A percentile compares a stretch with the other conserved stretches of the same genome.
Conservation (phyloP, 2,797 vertebrate species). For the Capromys pilorides region DNA sequence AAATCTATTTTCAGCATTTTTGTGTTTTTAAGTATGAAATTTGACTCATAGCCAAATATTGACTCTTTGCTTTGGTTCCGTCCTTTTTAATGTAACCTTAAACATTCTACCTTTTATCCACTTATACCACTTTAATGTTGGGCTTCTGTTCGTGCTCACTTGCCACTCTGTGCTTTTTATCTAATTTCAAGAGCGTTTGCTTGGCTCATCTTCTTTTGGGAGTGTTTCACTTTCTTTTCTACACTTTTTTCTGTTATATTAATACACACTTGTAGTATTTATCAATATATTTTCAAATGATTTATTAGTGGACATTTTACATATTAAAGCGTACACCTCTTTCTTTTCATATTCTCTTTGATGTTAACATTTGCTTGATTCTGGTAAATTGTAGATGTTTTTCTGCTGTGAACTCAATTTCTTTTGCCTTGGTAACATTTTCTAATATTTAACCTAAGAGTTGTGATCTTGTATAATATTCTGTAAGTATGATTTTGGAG, state of each 20-base stretch:
- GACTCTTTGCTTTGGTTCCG: not conserved
- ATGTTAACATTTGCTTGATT: not conserved
- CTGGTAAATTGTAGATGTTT: not conserved
- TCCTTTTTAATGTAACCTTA: not conserved
- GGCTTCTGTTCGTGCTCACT: not conserved
- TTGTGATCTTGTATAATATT: not conserved
- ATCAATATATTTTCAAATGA: not conserved
- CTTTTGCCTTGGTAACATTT: not conserved
- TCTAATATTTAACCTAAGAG: not conserved
- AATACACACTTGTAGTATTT: no score
- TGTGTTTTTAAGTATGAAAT: not conserved
- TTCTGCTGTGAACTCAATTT: not conserved
- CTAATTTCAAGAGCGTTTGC: not conserved
- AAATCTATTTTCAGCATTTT: not conserved
- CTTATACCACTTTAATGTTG: not conserved
- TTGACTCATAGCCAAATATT: not conserved
- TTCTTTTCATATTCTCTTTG: not conserved
- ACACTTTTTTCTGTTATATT: not conserved
- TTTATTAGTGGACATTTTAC: not conserved
- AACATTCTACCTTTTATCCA: not conserved
- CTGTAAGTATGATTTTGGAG: not conserved
- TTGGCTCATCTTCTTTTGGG: not conserved
- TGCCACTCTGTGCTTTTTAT: not conserved
- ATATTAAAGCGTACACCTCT: not conserved
- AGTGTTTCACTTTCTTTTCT: not conserved